These are phyloP conservation scores for Chrysolina oricalcia DNA, from an alignment of 2,888 invertebrate species.

Conservation along the genomic window DNA sequence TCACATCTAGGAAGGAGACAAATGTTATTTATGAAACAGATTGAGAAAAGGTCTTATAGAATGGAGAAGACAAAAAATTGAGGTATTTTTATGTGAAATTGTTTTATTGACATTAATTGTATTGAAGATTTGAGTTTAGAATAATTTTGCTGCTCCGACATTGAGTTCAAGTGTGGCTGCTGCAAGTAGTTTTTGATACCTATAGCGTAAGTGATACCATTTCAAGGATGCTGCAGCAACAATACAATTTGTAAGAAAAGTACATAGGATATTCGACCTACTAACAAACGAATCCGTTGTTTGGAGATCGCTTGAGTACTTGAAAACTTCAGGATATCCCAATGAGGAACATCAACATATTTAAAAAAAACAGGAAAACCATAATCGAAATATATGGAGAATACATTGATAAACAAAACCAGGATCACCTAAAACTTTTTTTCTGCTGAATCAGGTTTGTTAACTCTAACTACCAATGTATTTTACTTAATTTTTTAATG, in stretches of 20 bases:
- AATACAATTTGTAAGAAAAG: neutral
- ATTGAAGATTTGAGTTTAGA: conserved; percentile 1
- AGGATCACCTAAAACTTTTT: too few species aligned
- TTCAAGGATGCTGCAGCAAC: conserved; percentile 24
- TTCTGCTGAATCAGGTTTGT: too few species aligned
- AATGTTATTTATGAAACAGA: neutral
- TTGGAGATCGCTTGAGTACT: too few species aligned
- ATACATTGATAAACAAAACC: too few species aligned
- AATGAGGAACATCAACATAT: too few species aligned
- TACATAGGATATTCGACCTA: conserved; percentile 6
- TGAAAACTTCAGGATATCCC: too few species aligned
- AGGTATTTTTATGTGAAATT: conserved; percentile 27
- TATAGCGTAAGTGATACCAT: conserved; percentile 13
- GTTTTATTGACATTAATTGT: conserved; percentile 10
- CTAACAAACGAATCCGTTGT: too few species aligned
- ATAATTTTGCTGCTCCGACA: conserved; percentile 23
- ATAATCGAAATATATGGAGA: too few species aligned
- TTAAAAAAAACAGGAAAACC: too few species aligned
- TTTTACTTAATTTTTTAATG: too few species aligned
- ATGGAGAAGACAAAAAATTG: conserved; percentile 22
- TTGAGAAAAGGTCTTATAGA: conserved; percentile 26
- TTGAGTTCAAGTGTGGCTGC: conserved; percentile 26
- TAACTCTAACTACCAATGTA: too few species aligned
- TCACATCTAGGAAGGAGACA: neutral
- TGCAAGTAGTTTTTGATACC: conserved; percentile 3